phyloP scores from a whole-genome alignment of 2,113 vertebrate species.

The Triplophysa rosa region DNA sequence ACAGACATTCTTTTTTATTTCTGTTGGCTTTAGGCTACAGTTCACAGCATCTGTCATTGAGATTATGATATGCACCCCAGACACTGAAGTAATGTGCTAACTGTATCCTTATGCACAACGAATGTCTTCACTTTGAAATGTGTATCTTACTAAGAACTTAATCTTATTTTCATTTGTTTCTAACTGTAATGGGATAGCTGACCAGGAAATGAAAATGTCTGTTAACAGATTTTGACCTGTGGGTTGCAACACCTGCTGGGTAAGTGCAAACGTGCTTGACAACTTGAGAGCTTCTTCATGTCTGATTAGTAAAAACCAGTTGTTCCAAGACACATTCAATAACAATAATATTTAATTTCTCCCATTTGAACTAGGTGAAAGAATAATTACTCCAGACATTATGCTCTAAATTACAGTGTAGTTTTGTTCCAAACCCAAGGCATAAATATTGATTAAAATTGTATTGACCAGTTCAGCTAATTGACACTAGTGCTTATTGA shows the following conservation, averaged over 20 bases:
- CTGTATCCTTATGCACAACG: slow-evolving; percentile 11
- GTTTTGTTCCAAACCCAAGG: neutral
- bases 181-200: slow-evolving; percentile 63
- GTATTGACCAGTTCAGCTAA: neutral
- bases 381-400: neutral
- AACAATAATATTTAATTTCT: neutral
- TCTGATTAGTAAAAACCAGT: neutral
- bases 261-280: slow-evolving; percentile 13
- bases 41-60: slow-evolving; percentile 8
- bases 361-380: slow-evolving; percentile 2
- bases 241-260: slow-evolving; percentile 45
- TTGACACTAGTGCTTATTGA: neutral
- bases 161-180: slow-evolving; percentile 67
- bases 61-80: slow-evolving; percentile 44
- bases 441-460: neutral
- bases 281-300: neutral
- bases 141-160: slow-evolving; percentile 65
- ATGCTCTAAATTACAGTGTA: neutral
- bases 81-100: slow-evolving; percentile 42
- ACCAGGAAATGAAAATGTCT: slow-evolving; percentile 67
- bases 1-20: slow-evolving; percentile 39
- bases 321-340: neutral
- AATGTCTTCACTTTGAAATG: slow-evolving; percentile 58
- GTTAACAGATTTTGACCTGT: slow-evolving; percentile 24
- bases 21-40: slow-evolving; percentile 3